Evolutionary conservation across 2,797 vertebrate species (phyloP), one percentile per base, ranked within the genome.

Genomic region (Xenops minutus): DNA sequence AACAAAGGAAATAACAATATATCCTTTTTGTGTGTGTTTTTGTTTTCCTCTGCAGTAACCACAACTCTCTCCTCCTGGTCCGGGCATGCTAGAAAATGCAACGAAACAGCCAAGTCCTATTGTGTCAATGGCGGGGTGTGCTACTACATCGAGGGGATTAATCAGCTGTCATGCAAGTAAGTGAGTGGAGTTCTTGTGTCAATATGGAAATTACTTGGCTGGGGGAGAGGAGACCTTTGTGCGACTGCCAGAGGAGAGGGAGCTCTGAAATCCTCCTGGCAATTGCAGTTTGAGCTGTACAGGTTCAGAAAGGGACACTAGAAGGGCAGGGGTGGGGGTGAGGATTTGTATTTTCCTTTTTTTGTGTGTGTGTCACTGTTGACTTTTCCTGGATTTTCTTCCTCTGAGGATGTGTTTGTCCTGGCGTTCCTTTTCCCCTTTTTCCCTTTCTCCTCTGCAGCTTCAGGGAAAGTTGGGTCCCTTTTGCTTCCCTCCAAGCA

Each of bases 121-220:
- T 99, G 99, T 96, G 99, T 99, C 97, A 99, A 99, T 89, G 99
- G 99, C 93, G 99, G 99, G 24, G 98, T 99, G 96, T 99, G 99
- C 98, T 99, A 99, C 98, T 99, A 99, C 98, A 99, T 99, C 94
- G 98, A 99, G 89, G 99, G 99, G 98, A 99, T 99, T 98, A 99
- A 99, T 98, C 98, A 99, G 97, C 98, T 99, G 92, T 99, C 99
- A 96, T 99, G 99, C 99, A 99, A 99, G 99, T 99, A 99, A 99
- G 99, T 99, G 97, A 98, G 91, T 94, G 94, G 79, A 91, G 85
- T 91, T 88, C 95, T 95, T 96, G 78, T 96, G 90, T 75, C 64
- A 79, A 30, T 86, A 69, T 58, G 78, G 92, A 94, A 85, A 48
- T 77, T 46, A 72, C 66, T 81, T 94, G 85, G 43, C 58, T 46